Percentiles rank a stretch among this genome's conserved stretches.
Conservation (phyloP, 2,113 vertebrate species). For the Osmerus mordax region DNA sequence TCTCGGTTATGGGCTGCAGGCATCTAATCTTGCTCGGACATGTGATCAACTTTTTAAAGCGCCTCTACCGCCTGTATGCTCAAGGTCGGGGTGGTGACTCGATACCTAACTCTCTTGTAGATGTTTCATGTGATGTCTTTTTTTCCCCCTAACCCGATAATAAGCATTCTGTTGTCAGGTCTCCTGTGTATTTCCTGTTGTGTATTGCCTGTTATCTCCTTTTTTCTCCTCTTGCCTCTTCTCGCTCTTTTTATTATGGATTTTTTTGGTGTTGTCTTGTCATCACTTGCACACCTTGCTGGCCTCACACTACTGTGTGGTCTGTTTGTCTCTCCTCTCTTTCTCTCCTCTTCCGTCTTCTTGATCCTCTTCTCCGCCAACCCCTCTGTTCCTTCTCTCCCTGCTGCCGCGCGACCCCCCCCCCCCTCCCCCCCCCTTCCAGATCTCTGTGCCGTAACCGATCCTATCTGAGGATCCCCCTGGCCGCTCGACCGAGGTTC, state of each 20-base stretch:
- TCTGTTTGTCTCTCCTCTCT: slow-evolving; percentile 47
- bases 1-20: slow-evolving; percentile 33
- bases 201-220: not conserved
- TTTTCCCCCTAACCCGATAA: not conserved
- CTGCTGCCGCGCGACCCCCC: slow-evolving; percentile 57
- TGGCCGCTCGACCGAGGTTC: slow-evolving; percentile 93
- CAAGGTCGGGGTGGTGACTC: not conserved
- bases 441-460: slow-evolving; percentile 95
- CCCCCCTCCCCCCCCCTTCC: slow-evolving; percentile 69
- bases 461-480: slow-evolving; percentile 93
- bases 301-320: too few species aligned
- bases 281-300: too few species aligned
- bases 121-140: not conserved
- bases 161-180: not conserved
- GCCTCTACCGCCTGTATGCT: not conserved
- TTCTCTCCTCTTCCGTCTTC: not conserved
- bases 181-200: not conserved
- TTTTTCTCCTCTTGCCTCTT: slow-evolving; percentile 4
- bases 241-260: not conserved
- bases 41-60: not conserved
- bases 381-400: slow-evolving; percentile 54
- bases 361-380: not conserved
- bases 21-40: not conserved
- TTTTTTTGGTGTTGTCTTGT: not conserved
- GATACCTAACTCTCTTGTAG: too few species aligned